Evolutionary conservation across 2,888 invertebrate species (phyloP), one percentile per base, ranked within the genome.

Genomic region (Argyresthia goedartella): DNA sequence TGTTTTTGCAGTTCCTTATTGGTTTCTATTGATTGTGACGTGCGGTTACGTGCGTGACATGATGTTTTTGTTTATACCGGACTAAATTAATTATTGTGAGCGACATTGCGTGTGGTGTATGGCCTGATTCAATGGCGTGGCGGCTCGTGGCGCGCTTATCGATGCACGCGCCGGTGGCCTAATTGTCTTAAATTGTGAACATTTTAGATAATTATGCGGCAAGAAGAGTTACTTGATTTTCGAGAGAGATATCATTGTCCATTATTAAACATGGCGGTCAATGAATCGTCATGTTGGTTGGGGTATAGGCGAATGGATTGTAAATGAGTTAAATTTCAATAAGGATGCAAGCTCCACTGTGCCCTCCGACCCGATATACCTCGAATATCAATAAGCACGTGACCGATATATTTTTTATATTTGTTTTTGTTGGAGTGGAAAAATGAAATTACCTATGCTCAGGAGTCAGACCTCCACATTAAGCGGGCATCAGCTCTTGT

Each of bases 341-440:
- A 25, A 25, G 25, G 3, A 2, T 25, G 25, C 25, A 25, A 6
- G 6, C 25, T 25, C 25, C 64, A 33, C 46, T 46, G 41, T 67
- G 66, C 64, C 64, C 63, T 64, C 61, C 75, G 74, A 75, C 73
- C 73, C 69, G 69, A 65, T 63, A 76, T 68, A 73, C 78, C 77
- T 77, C 79, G 75, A 80, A n/a, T 80, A 73, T 73, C 70, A 80
- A 80, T 80, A 78, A 74, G 76, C 67, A 74, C 76, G 74, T 69
- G 69, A 70, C 69, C 66, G 68, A n/a, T n/a, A n/a, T n/a, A n/a
- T n/a, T n/a, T n/a, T n/a, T n/a, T n/a, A n/a, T n/a, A n/a, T n/a
- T n/a, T n/a, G n/a, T n/a, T n/a, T n/a, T n/a, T n/a, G n/a, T n/a
- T n/a, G n/a, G n/a, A n/a, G n/a, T n/a, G n/a, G n/a, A n/a, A n/a